These are phyloP conservation scores for Stramonita haemastoma DNA, from an alignment of 2,888 invertebrate genomes.

Conservation along the genomic window DNA sequence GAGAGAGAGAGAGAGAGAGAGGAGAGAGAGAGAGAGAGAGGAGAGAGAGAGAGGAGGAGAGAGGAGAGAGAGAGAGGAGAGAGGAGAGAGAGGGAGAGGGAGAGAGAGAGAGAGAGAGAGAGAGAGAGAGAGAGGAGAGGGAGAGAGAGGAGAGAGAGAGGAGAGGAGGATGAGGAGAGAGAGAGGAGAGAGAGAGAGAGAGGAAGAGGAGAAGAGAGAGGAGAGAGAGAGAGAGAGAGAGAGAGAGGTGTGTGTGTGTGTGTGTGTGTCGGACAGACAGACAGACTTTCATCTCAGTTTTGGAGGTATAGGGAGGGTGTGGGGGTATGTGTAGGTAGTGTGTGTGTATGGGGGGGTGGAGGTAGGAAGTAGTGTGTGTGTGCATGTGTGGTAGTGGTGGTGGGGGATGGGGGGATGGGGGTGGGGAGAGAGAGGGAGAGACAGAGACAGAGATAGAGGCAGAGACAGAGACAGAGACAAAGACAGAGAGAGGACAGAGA, in stretches of 20 bases:
- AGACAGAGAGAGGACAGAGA: too few relatives aligned
- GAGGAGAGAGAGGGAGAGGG: background rate
- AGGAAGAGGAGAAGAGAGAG: background rate
- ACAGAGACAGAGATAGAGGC: background rate
- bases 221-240: slow-evolving; percentile 11
- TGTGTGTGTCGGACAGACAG: background rate
- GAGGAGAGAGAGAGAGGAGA: background rate
- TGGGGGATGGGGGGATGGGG: background rate
- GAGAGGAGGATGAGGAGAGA: background rate
- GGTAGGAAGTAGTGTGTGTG: too few relatives aligned
- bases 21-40: background rate
- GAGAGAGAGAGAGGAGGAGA: background rate
- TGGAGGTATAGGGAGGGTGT: too few relatives aligned
- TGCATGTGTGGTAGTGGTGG: too few relatives aligned
- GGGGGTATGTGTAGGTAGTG: too few relatives aligned
- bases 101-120: background rate
- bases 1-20: background rate
- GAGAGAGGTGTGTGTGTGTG: background rate
- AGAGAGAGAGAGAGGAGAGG: background rate
- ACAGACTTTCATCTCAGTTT: too few relatives aligned
- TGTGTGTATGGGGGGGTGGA: too few relatives aligned
- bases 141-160: background rate
- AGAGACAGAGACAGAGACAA: too few relatives aligned
- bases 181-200: slow-evolving; percentile 1
- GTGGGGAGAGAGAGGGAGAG: background rate